Evolutionary conservation across 2,888 invertebrate species (phyloP), one percentile per base, ranked within the genome.

Genomic region (Pheosia tremula): DNA sequence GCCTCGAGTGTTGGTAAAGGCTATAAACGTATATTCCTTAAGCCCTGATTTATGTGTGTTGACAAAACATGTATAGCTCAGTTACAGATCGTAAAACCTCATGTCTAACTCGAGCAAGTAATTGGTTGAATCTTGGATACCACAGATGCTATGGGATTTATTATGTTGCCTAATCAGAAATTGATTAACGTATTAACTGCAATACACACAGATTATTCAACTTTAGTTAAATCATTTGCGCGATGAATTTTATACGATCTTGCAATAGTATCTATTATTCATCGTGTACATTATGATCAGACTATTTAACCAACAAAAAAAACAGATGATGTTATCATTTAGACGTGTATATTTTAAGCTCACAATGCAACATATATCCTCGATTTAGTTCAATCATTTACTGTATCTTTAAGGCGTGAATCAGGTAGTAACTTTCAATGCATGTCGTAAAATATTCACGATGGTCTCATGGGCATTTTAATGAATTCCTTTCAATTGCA

Each of bases 11-110:
- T 58, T 67, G 47, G 62, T 61, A 63, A 74, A 68, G 41, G 61
- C 59, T 60, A 60, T 69, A 74, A 67, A 67, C 58, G 67, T 59
- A 60, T 59, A 37, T 56, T 62, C 39, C 54, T 67, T 69, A 71
- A 71, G 53, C 56, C 45, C 47, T 65, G 69, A 71, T 67, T 69
- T 73, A 73, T 73, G 67, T 41, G 9, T 62, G 61, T 63, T 67
- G 60, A 72, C 61, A 62, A 67, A 65, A 64, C 59, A 59, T 37
- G 55, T 50, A 69, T 59, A 59, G 54, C 56, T 24, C 56, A 11
- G 56, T 56, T 56, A 38, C 57, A 60, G 50, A 61, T 62, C 63
- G 57, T 58, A 57, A 66, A 45, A 63, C 53, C 11, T 56, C 13
- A 37, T 38, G 54, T 59, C 50, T 36, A 45, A 50, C 58, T 10